phyloP scores from a whole-genome alignment of 2,113 vertebrate species.

The Microtus pennsylvanicus region DNA sequence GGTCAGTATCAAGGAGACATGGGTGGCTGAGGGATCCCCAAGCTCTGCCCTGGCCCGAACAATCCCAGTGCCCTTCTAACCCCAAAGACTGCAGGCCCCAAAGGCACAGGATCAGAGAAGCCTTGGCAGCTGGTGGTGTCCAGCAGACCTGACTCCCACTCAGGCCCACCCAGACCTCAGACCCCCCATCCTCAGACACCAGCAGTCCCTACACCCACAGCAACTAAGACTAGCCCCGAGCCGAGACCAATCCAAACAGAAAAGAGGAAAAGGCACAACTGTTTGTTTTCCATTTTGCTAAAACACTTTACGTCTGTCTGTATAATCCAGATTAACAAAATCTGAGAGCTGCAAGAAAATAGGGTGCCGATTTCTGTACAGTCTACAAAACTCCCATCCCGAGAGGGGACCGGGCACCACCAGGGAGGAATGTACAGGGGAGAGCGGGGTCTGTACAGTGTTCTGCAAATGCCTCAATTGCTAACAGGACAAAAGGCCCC shows the following conservation, averaged over 20 bases:
- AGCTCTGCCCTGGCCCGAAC: background rate
- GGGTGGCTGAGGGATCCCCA: background rate
- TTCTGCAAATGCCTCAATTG: slow-evolving; percentile 1
- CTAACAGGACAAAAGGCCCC: slow-evolving; percentile 29
- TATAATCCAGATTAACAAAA: slow-evolving; percentile 88
- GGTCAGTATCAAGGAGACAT: background rate
- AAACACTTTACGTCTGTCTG: slow-evolving; percentile 88
- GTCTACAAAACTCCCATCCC: slow-evolving; percentile 88
- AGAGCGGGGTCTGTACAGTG: slow-evolving; percentile 82
- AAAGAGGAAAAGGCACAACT: slow-evolving; percentile 87
- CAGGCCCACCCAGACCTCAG: background rate
- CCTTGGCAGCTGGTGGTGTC: slow-evolving; percentile 68
- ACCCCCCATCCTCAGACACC: background rate
- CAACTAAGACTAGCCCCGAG: slow-evolving; percentile 35
- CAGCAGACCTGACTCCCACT: slow-evolving; percentile 65
- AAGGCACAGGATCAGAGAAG: slow-evolving; percentile 84
- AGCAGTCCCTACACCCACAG: background rate
- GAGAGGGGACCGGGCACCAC: slow-evolving; percentile 82
- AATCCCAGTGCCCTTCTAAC: background rate
- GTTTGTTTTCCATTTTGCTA: slow-evolving; percentile 85
- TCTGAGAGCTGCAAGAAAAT: slow-evolving; percentile 91
- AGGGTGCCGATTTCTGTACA: slow-evolving; percentile 91
- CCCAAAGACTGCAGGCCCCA: background rate
- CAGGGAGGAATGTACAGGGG: slow-evolving; percentile 88
- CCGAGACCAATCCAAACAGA: slow-evolving; percentile 31